Evolutionary conservation across 2,113 vertebrate species (phyloP), one percentile per base, ranked within the genome.

Genomic region (Pipa parva): DNA sequence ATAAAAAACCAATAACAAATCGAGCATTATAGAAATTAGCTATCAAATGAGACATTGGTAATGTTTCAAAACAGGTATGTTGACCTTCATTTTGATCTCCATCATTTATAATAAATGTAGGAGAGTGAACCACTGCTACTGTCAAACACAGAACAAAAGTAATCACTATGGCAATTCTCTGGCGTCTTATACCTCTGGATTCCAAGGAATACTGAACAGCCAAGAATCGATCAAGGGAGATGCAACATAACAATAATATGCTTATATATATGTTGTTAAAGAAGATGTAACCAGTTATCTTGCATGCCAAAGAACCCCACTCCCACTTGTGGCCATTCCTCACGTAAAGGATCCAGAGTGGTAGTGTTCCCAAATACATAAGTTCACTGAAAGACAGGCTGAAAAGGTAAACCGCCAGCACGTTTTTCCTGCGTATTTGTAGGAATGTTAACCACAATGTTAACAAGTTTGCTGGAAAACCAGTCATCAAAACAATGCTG

Each of bases 201-300:
- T 90, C 89, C 71, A 95, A 56, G 0, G 90, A 79, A 0, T 92
- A 88, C 20, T 74, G 87, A 51, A 95, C 66, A 0, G 89, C 93
- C 39, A 90, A 0, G 0, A 88, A 97, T 29, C 95, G 88, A 78
- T 99, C 94, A 21, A 90, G 18, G 54, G 95, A 94, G 69, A 99
- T 79, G 64, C 93, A 86, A 59, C 95, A 97, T 65, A 99, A 77
- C 15, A 98, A 63, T 0, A 87, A 77, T 63, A 97, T 93, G 64
- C 96, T 99, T 70, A 93, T 56, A 54, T 98, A 99, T 79, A 98
- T 92, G 79, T 95, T 99, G 83, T 93, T 97, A 79, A 97, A 99
- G 36, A 99, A 99, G 31, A 96, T 50, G 59, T 86, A 97, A 29
- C 89, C 92, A 0, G 87, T 91, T 21, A 83, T 0, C 33, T n/a